Percentiles rank a stretch among this genome's conserved stretches.
Evolutionary conservation across 2,797 vertebrate genomes (phyloP).

Genomic region (Eurystomus glaucurus): DNA sequence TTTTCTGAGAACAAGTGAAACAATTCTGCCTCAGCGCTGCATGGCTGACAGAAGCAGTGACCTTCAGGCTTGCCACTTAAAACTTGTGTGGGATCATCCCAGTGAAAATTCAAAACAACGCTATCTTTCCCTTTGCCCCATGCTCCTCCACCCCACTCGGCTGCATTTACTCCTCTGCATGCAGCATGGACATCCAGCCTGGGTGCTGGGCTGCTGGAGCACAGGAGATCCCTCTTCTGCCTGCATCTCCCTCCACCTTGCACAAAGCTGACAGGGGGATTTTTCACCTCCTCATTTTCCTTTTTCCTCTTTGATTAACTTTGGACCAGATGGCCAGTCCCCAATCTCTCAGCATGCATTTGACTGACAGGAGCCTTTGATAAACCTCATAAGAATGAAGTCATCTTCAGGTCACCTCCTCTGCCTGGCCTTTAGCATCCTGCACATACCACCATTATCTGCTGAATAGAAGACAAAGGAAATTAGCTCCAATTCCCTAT

Average conservation of each 20-base stretch:
- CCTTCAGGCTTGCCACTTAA: constrained; percentile 79
- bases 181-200: background rate
- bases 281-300: constrained; percentile 83
- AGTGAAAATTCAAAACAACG: background rate
- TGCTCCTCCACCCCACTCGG: background rate
- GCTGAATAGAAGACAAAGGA: constrained; percentile 89
- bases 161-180: background rate
- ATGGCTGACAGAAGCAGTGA: constrained; percentile 74
- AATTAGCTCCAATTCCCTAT: constrained; percentile 84
- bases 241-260: constrained; percentile 72
- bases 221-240: constrained; percentile 40
- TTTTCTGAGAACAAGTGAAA: constrained; percentile 54
- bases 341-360: constrained; percentile 93
- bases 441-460: constrained; percentile 85
- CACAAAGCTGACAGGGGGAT: constrained; percentile 71
- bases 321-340: constrained; percentile 95
- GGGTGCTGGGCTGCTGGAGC: constrained; percentile 4
- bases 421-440: constrained; percentile 86
- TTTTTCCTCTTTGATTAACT: constrained; percentile 91
- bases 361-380: constrained; percentile 95
- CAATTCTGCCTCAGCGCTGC: constrained; percentile 59
- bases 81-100: constrained; percentile 67
- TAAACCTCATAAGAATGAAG: constrained; percentile 92
- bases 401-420: constrained; percentile 87
- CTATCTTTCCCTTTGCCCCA: background rate